Evolutionary conservation across 1,140 invertebrate genomes (phyloP).

Genomic region (Drosophila trapezifrons): DNA sequence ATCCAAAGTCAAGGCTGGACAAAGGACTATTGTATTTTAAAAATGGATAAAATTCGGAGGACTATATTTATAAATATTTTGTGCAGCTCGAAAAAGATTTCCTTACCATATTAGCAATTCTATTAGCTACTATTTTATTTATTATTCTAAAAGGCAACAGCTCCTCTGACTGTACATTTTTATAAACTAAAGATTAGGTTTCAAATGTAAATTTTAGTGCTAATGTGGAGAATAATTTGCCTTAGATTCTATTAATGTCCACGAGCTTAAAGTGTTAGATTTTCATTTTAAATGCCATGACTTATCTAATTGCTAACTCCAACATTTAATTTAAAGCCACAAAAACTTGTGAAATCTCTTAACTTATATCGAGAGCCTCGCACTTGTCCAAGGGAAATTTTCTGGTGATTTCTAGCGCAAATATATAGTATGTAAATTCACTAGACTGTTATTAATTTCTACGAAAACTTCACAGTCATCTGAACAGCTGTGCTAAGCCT

Average conservation of each 20-base stretch:
- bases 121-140: not conserved
- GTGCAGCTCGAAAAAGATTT: not conserved
- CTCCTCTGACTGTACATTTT: not conserved
- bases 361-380: not conserved
- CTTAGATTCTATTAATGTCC: not conserved
- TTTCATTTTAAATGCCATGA: not conserved
- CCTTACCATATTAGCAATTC: not conserved
- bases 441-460: slow-evolving; percentile 23
- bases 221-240: no score
- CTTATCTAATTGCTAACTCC: slow-evolving; percentile 3
- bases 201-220: no score
- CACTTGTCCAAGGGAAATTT: not conserved
- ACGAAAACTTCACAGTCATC: slow-evolving; percentile 10
- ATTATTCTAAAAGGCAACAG: not conserved
- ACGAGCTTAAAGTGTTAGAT: not conserved
- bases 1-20: not conserved
- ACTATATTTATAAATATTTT: not conserved
- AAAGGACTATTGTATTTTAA: no score
- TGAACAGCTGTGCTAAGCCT: slow-evolving; percentile 17
- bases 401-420: not conserved
- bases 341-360: slow-evolving; percentile 14
- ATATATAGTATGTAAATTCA: not conserved
- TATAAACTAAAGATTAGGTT: not conserved
- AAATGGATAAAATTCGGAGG: not conserved
- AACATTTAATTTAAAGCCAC: slow-evolving; percentile 8